A percentile compares a stretch with the other conserved stretches of the same genome.
phyloP scores from a whole-genome alignment of 2,797 vertebrate species.

The Sphenopsis melanotis region DNA sequence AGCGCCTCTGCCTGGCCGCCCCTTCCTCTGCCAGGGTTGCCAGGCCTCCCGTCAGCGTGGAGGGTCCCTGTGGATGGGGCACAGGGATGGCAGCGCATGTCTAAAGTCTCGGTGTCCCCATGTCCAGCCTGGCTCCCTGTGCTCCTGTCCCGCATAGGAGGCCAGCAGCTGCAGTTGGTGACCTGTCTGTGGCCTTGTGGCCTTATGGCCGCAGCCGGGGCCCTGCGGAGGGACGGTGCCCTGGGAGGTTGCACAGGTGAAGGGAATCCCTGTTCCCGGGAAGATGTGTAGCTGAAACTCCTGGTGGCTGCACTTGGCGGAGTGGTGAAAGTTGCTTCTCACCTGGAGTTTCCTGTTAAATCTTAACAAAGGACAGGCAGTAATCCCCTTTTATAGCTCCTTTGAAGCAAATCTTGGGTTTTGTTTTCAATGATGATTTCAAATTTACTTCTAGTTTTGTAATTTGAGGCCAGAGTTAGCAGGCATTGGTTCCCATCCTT shows the following conservation, averaged over 20 bases:
- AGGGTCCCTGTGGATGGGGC: fast-evolving
- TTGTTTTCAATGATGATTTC: not conserved
- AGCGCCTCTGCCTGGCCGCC: fast-evolving
- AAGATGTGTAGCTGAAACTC: not conserved
- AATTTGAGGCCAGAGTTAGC: not conserved
- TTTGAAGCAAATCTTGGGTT: not conserved
- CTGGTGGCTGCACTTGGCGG: not conserved
- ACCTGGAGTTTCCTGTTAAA: not conserved
- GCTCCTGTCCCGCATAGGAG: fast-evolving
- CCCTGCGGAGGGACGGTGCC: fast-evolving
- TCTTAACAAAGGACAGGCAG: not conserved
- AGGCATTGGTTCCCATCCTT: not conserved
- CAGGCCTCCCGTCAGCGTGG: fast-evolving
- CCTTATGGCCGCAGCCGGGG: not conserved
- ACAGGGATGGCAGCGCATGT: fast-evolving
- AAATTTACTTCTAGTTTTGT: not conserved
- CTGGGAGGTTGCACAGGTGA: fast-evolving
- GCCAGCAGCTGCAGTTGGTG: fast-evolving
- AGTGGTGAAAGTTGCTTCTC: not conserved
- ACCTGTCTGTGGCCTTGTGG: not conserved
- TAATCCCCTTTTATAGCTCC: not conserved
- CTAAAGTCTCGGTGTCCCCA: fast-evolving
- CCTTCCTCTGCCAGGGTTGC: fast-evolving
- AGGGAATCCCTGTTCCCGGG: not conserved
- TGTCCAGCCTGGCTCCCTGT: fast-evolving